Percentiles rank a stretch among this genome's conserved stretches.
Conservation (phyloP, 2,113 vertebrate genomes). For the Mesitornis unicolor region DNA sequence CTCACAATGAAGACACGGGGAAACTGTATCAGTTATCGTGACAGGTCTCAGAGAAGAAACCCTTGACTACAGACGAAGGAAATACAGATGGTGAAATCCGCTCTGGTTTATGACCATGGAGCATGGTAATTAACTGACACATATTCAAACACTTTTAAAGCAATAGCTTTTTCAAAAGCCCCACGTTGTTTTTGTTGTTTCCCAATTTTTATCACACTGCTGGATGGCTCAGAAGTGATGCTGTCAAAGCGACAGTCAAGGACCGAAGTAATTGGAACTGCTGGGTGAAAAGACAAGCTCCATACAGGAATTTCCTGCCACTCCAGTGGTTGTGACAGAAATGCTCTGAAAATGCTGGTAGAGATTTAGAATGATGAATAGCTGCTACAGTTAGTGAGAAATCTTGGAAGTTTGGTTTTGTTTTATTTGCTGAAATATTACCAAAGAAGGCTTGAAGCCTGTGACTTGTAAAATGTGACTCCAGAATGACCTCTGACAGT, state of each 20-base stretch:
- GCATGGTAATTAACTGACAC: constrained; percentile 37
- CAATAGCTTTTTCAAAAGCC: constrained; percentile 9
- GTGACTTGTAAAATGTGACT: constrained; percentile 46
- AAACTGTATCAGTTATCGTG: constrained; percentile 28
- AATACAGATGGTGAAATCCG: not conserved
- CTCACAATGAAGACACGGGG: not conserved
- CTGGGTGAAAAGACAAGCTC: constrained; percentile 63
- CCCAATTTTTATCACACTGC: constrained; percentile 41
- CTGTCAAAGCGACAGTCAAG: constrained; percentile 63
- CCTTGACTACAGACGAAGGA: constrained; percentile 33
- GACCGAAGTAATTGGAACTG: constrained; percentile 66
- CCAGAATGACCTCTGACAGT: constrained; percentile 28
- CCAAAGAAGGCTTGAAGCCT: constrained; percentile 44
- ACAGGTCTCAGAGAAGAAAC: constrained; percentile 26
- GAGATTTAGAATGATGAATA: constrained; percentile 69
- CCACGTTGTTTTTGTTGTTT: constrained; percentile 40
- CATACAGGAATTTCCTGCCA: constrained; percentile 59
- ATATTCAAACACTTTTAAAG: constrained; percentile 24
- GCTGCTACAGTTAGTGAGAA: constrained; percentile 39
- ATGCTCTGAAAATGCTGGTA: constrained; percentile 43
- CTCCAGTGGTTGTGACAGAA: constrained; percentile 48
- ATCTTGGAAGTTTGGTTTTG: constrained; percentile 43
- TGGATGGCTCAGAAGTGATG: constrained; percentile 41
- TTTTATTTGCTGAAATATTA: constrained; percentile 58
- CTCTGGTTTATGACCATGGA: constrained; percentile 16